Evolutionary conservation across 2,888 invertebrate species (phyloP), one percentile per base, ranked within the genome.

Genomic region (Drosophila dives): DNA sequence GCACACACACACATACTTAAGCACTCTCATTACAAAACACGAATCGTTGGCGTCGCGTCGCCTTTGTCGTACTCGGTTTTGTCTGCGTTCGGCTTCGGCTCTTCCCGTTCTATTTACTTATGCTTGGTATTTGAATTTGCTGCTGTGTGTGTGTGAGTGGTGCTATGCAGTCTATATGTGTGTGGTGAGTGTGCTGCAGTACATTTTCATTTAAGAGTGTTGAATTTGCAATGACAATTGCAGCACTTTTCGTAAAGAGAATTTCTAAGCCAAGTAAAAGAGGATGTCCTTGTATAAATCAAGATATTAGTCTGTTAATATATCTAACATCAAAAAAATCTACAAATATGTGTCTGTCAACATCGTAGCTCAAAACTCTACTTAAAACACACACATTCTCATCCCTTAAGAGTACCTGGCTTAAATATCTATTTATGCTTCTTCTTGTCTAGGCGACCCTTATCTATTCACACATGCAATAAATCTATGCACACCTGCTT

Each of bases 91-190:
- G 58, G 64, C 75, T 80, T 63, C 68, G 60, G 64, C 76, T 81
- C 53, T 74, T 89, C 75, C 79, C 85, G 82, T 87, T 89, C 72
- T 75, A 75, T 75, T 70, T 72, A 53, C 65, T 64, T 81, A 66
- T 71, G 74, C 71, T 77, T 72, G 66, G 56, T 71, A 68, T 72
- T 81, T 71, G 54, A 69, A 63, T 64, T 63, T 62, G 40, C 15
- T 3, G 20, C 12, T 45, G 12, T 20, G 20, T 12, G 12, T 45
- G 49, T 60, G 54, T 71, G 20, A 33, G n/a, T 36, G 50, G 23
- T 72, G 78, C 70, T 72, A 54, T 73, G 66, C 72, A 72, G 23
- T 45, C 23, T 45, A 15, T 2, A 15, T 15, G 23, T 23, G 15
- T 23, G 12, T 23, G 34, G 50, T 59, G 53, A 75, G n/a, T 45